Conservation (phyloP, 2,888 invertebrate species). For the Petrophora chlorosata region DNA sequence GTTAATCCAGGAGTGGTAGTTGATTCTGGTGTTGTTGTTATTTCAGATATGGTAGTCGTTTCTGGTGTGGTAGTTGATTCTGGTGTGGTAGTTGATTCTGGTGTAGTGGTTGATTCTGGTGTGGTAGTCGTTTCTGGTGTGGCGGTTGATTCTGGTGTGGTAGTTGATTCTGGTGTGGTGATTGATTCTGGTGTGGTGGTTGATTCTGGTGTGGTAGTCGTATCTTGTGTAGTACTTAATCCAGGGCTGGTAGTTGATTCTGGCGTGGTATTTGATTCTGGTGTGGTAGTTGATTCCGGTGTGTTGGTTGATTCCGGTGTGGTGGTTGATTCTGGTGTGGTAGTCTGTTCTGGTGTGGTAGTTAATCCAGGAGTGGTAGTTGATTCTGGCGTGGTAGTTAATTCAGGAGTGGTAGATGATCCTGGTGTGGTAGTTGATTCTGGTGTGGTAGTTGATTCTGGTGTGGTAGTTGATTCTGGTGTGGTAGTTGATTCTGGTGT, state of each 20-base stretch:
- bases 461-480: neutral
- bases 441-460: neutral
- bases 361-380: neutral
- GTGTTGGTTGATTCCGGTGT: no score
- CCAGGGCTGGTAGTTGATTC: no score
- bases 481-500: constrained; percentile 12
- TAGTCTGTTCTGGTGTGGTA: constrained; percentile 1
- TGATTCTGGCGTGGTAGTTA: neutral
- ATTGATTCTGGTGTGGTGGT: neutral
- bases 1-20: neutral
- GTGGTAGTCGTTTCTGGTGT: neutral
- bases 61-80: neutral
- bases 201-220: neutral
- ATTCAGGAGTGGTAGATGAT: neutral
- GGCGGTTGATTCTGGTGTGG: neutral
- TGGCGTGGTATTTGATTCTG: no score
- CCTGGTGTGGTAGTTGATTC: neutral
- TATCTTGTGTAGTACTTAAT: no score
- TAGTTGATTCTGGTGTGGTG: neutral
- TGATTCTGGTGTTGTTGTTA: neutral
- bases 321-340: neutral
- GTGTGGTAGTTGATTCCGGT: neutral
- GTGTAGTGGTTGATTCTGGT: neutral
- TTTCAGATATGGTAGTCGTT: neutral
- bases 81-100: neutral